Base-by-base conservation (phyloP, 2,113 vertebrate genomes). In the Chloroceryle aenea region DNA sequence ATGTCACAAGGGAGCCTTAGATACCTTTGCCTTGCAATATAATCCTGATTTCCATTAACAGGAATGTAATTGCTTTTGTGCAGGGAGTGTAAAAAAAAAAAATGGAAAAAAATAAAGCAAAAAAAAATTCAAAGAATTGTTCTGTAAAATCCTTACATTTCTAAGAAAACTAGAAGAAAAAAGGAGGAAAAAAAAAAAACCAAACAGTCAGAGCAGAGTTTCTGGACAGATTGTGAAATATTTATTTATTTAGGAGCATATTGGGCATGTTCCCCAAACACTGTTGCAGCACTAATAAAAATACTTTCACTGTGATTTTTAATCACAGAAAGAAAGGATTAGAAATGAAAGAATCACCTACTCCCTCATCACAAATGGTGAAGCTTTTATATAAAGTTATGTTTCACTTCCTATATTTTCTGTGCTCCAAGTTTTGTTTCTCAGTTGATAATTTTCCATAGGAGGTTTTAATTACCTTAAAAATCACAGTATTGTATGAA, bases 1-100 rank as follows among this genome's bases (percentile, higher is more conserved):
- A 95, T 90, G 91, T 94, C 94, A 96, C 93, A 94, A 93, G 95
- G 95, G 95, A 96, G 90, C 82, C 79, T 95, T 96, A 90, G 94
- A 92, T 97, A 94, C 82, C 63, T 88, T 96, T 80, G 93, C 90
- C 75, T 94, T 88, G 90, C 81, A 93, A 90, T 92, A 94, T 90
- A 94, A 96, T 94, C 87, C 92, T 84, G 78, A 96, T 91, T 96
- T 91, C 95, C 90, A 97, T 96, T 97, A 96, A 90, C 90, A 96
- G 71, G 87, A 93, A 91, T 77, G 27, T 91, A 97, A 96, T 80
- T 96, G 72, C 81, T 88, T 96, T 94, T 94, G 85, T 93, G 58
- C 19, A 26, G 43, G 6, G 6, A n/a, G 12, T 10, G 9, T 14
- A 55, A 63, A 48, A 69, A 42, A 26, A 32, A 66, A n/a, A 55